These are phyloP conservation scores for Drosophila mercatorum DNA, from an alignment of 2,888 invertebrate genomes.

Conservation along the genomic window DNA sequence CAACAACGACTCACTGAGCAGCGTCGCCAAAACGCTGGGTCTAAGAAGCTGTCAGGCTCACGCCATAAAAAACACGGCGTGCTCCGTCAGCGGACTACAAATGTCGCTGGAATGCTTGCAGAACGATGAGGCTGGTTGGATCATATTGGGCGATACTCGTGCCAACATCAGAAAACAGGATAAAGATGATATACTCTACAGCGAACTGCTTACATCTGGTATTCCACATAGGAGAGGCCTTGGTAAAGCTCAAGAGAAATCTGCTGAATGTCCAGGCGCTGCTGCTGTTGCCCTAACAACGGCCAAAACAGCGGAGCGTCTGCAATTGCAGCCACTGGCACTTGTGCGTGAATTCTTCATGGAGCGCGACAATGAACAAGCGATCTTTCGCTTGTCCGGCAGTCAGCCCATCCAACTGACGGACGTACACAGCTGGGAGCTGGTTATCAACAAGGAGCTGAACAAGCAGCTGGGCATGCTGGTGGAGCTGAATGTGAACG, in stretches of 20 bases:
- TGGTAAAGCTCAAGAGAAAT: not conserved
- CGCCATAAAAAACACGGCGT: conserved; percentile 87
- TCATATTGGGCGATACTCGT: conserved; percentile 62
- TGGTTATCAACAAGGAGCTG: conserved; percentile 90
- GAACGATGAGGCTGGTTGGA: conserved; percentile 25
- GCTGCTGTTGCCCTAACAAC: conserved; percentile 95
- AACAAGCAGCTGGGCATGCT: conserved; percentile 96
- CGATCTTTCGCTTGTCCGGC: conserved; percentile 65
- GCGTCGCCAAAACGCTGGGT: conserved; percentile 93
- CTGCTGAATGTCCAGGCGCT: conserved; percentile 87
- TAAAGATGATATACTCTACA: conserved; percentile 90
- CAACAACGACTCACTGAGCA: conserved; percentile 84
- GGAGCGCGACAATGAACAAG: conserved; percentile 27
- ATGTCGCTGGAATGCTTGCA: conserved; percentile 53
- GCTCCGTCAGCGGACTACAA: conserved; percentile 47
- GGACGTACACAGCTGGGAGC: conserved; percentile 90
- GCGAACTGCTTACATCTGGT: conserved; percentile 39
- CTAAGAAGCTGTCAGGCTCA: conserved; percentile 92
- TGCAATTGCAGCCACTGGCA: conserved; percentile 59
- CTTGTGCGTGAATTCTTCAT: conserved; percentile 61
- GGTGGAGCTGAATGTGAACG: conserved; percentile 86
- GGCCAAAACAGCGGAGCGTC: conserved; percentile 87
- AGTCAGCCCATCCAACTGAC: conserved; percentile 90
- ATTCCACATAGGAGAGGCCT: not conserved
- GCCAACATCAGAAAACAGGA: conserved; percentile 89